Base-by-base conservation (phyloP, 2,113 vertebrate species). In the Eidolon helvum region DNA sequence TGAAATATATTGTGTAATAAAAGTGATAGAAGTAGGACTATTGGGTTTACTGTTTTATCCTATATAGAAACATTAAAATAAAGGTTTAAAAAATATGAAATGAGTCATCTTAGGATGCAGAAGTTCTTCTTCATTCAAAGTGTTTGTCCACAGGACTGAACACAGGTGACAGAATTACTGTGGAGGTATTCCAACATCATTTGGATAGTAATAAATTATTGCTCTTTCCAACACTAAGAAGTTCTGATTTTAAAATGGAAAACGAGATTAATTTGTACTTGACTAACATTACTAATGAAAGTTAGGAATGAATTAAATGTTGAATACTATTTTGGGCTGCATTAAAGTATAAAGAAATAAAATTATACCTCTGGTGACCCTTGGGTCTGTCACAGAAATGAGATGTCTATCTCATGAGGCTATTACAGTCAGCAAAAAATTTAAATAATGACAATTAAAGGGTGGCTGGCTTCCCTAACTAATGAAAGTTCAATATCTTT, bases 371-470 rank as follows among this genome's bases (percentile, higher is more conserved):
- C 48, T 61, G 43, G n/a, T 79, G 77, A 96, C 85, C 88, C 55
- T 65, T 18, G 21, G 43, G n/a, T 90, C 71, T 89, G 53, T 87
- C 94, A 89, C 33, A 95, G 88, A 96, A 96, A 96, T 95, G 87
- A 97, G 94, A 94, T 85, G 59, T 94, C 90, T 96, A 86, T 96
- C 85, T 97, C 61, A 35, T 15, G 55, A 91, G 82, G 72, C 92
- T 90, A 90, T 97, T 97, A 87, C 18, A 95, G 57, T 84, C 94
- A 95, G 94, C 57, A 97, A 95, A 97, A 89, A 95, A 92, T 87
- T 87, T 83, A 93, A 97, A 91, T 94, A 97, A 97, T 92, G 96
- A 87, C 95, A 97, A 93, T 91, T 95, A 94, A 92, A 96, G 45
- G 77, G 68, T 69, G 38, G 14, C 94, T 97, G 72, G 35, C 55